Evolutionary conservation across 2,113 vertebrate genomes (phyloP), one percentile per base, ranked within the genome.

Genomic region (Scytalopus superciliaris): DNA sequence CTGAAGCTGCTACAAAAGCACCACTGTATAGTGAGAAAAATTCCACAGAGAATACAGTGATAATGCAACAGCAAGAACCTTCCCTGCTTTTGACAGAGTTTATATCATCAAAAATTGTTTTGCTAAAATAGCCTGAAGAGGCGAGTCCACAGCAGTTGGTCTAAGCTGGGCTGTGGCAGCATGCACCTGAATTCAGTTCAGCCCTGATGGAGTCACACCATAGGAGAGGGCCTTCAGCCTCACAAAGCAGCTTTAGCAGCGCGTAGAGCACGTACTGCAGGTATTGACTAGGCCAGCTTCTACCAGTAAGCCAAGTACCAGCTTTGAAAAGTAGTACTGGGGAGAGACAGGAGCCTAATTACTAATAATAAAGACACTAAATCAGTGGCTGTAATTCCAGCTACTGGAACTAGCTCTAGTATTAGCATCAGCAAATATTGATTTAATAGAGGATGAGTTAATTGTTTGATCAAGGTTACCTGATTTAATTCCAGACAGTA

Each of bases 401-500:
- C 53, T 90, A 50, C 67, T 91, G 67, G 49, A 93, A 89, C 87
- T 85, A 85, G 72, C 55, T 70, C 68, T 55, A 67, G 30, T 84
- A 85, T 89, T 73, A 95, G 75, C 70, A 94, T 67, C 74, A 91
- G 42, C 86, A 94, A 90, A 94, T 90, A 95, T 25, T 94, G 87
- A 96, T 90, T 95, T 83, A 93, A 76, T 63, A 95, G 59, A 87
- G 39, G 35, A 83, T 53, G 59, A 95, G 70, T 87, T 97, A 96
- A 95, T 94, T 88, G 75, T 91, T 91, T 91, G 78, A 90, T 91
- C 78, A 83, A 92, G 67, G 19, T 63, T 89, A 67, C 70, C 66
- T 91, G 62, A 89, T 90, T 94, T 85, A 91, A 83, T 82, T 91
- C 67, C 45, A 91, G 53, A 50, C 17, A 63, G 44, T 69, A 93